Base-by-base conservation (phyloP, 2,888 invertebrate species). In the Nomada ferruginata region DNA sequence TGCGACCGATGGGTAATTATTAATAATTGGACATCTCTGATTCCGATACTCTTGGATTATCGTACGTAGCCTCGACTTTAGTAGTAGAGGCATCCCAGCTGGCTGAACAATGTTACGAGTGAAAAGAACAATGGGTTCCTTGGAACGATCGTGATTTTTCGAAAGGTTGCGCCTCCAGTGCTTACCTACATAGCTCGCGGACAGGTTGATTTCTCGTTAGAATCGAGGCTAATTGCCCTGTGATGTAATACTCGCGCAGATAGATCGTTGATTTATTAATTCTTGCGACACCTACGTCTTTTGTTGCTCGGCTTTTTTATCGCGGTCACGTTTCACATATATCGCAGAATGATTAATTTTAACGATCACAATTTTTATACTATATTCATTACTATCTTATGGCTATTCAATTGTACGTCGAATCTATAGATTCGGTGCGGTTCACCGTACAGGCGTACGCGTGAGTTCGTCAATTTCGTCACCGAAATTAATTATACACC, bases 211-310 rank as follows among this genome's bases (percentile, higher is more conserved):
- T 74, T 71, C 71, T 63, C 81, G 81, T 60, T 83, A 76, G 79
- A 80, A 85, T 85, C 86, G 79, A 86, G 85, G 85, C 83, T 85
- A 85, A 85, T 85, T 86, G 83, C 66, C 50, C 52, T 20, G 50
- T 85, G 86, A 77, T 72, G 83, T 76, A 85, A 85, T 68, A 55
- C 13, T 9, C 52, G 26, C 47, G 52, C 18, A 10, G 50, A 47
- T 63, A 69, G 66, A 47, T 68, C 72, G 69, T 73, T 72, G 80
- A 81, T 81, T 73, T 72, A 79, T 79, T 72, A 64, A 52, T 29
- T n/a, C 76, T 81, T 81, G 79, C 80, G 64, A 81, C 79, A 79
- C 50, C 55, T 60, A 55, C 23, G 64, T 53, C 79, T 61, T 79
- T 79, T 79, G 59, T 80, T 63, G 57, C 68, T 68, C 57, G 50